Evolutionary conservation across 2,797 vertebrate genomes (phyloP), one percentile per base, ranked within the genome.

Genomic region (Clarias fuscus): DNA sequence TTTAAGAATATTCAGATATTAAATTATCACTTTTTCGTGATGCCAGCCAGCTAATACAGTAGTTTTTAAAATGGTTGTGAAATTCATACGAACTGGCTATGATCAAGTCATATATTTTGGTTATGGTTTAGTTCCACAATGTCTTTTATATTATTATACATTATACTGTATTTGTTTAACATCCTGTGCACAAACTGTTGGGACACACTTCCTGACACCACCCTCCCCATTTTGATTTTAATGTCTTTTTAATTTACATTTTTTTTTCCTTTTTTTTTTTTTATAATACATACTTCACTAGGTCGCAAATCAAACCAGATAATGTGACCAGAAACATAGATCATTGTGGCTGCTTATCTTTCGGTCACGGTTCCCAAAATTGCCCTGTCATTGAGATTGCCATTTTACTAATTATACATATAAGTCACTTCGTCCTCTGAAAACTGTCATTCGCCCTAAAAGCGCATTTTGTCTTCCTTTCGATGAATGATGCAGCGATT

Each of bases 401-500:
- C 67, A 71, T 83, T 59, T 83, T 58, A 58, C 82, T 83, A 83
- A 83, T 83, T 58, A 83, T 70, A 83, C 67, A 70, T 72, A 70
- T 83, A 70, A 83, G 82, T 83, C 82, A 83, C 67, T 17, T 48
- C 59, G 82, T 71, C 82, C 67, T 83, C 82, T 59, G 82, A 59
- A 83, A 72, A 83, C 67, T 58, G 82, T 83, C 65, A 72, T 83
- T 83, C 5, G 48, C 3, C 18, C 82, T 83, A 83, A 83, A 83
- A 83, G 82, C 53, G 82, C 53, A 71, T 83, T 83, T 83, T 59
- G 67, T 83, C 82, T 71, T 83, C 48, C 67, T 72, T 53, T 70
- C 64, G 14, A 70, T 70, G 48, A 83, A 71, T 70, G 82, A 71
- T 71, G 67, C 82, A 58, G 65, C 30, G 33, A 59, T 83, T 72